phyloP scores from a whole-genome alignment of 1,140 invertebrate species.

The Drosophila ambigua region DNA sequence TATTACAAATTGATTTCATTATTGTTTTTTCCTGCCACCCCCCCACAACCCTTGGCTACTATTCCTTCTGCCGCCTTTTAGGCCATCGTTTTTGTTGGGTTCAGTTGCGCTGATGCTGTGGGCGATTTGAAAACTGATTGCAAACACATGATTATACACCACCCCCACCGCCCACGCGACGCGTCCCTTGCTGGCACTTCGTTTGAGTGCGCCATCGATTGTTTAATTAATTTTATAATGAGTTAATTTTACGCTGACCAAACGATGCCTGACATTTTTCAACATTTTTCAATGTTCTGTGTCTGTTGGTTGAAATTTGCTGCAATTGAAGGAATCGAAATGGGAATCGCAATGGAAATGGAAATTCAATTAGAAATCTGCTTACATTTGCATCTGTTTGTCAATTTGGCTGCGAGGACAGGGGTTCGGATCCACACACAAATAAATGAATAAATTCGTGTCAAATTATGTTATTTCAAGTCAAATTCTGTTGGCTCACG shows the following conservation, averaged over 20 bases:
- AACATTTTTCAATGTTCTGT: slow-evolving; percentile 49
- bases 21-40: slow-evolving; percentile 52
- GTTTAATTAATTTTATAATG: slow-evolving; percentile 83
- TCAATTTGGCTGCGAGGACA: slow-evolving; percentile 60
- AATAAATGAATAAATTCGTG: slow-evolving; percentile 62
- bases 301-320: slow-evolving; percentile 12
- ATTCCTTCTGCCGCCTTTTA: slow-evolving; percentile 10
- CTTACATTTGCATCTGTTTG: slow-evolving; percentile 73
- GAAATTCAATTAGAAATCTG: slow-evolving; percentile 75
- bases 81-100: slow-evolving; percentile 49
- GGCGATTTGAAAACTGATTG: slow-evolving; percentile 80
- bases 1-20: slow-evolving; percentile 82
- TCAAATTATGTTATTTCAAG: slow-evolving; percentile 73
- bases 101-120: slow-evolving; percentile 38
- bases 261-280: slow-evolving; percentile 51
- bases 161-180: background rate
- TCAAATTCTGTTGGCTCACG: slow-evolving; percentile 60
- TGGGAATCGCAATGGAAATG: slow-evolving; percentile 48
- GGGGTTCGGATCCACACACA: slow-evolving; percentile 23
- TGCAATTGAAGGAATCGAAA: slow-evolving; percentile 48
- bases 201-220: slow-evolving; percentile 69
- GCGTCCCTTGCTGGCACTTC: slow-evolving; percentile 6
- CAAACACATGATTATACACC: slow-evolving; percentile 54
- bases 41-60: background rate
- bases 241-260: slow-evolving; percentile 73